Evolutionary conservation across 2,888 invertebrate species (phyloP).

Genomic region (Ophonus ardosiacus): DNA sequence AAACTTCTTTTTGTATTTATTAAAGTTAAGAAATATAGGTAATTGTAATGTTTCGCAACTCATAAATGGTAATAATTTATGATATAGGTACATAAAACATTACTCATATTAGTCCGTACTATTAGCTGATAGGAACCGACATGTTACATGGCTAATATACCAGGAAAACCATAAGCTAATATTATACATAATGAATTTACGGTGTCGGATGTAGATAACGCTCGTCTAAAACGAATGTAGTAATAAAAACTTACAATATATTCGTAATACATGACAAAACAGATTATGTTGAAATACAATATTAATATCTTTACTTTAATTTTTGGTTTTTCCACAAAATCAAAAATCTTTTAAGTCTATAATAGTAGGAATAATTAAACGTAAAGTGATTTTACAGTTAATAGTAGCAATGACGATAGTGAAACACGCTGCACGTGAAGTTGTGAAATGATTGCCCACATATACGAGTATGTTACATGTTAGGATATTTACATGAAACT

Average conservation of each 20-base stretch:
- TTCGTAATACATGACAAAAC: neutral
- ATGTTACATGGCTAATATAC: slow-evolving; percentile 17
- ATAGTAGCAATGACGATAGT: slow-evolving; percentile 21
- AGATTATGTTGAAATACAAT: slow-evolving; percentile 7
- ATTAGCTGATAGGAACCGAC: neutral
- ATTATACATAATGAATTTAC: slow-evolving; percentile 35
- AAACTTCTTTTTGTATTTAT: too few relatives aligned
- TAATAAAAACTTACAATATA: neutral
- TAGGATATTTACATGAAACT: neutral
- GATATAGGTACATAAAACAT: neutral
- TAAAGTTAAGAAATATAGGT: neutral
- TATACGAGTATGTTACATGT: too few relatives aligned
- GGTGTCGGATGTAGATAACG: slow-evolving; percentile 33
- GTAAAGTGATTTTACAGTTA: neutral
- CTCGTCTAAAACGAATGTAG: slow-evolving; percentile 15
- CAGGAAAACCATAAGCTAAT: slow-evolving; percentile 25
- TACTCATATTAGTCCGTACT: neutral
- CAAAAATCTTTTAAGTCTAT: neutral
- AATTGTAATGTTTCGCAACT: neutral
- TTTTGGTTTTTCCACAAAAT: neutral
- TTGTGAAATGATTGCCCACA: slow-evolving; percentile 36
- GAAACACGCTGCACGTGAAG: neutral
- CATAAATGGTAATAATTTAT: neutral
- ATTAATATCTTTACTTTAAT: neutral
- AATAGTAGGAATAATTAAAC: neutral